Base-by-base conservation (phyloP, 1,140 invertebrate species). In the Spodoptera litura region DNA sequence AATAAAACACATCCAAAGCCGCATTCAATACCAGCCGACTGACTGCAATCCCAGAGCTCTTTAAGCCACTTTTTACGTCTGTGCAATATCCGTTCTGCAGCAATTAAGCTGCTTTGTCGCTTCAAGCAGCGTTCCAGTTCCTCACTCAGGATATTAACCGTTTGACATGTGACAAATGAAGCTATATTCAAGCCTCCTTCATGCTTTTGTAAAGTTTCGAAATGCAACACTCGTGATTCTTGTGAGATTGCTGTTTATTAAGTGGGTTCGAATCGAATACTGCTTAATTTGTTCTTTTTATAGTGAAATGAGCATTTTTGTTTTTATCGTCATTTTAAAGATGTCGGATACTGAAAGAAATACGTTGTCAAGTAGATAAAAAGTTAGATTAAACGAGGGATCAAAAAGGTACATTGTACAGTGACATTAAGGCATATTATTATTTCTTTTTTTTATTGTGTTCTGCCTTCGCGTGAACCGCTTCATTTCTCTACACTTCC, bases 31-130 rank as follows among this genome's bases (percentile, higher is more conserved):
- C 38, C 1, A 44, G 38, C 66, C 4, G 25, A 27, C 4, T 15
- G 55, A 59, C 31, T 51, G 38, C 71, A 73, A 20, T 55, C 9
- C 8, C 35, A 20, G 15, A 72, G 49, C 49, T n/a, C 20, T 53
- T 68, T 31, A 64, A 49, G 49, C 66, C 12, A 44, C 55, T n/a
- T 72, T 72, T 78, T 78, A 52, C 66, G 68, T 31, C 25, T 10
- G 68, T 25, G 77, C 56, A 78, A 78, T 78, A 78, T 78, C 77
- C 77, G 77, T 38, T 71, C 25, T 51, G 77, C 9, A 13, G 20
- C 77, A 78, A 78, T 78, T 71, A 78, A 12, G n/a, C 44, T 11
- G 55, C 35, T 61, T 25, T 31, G 20, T 1, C 11, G 66, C 66
- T 52, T 20, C 27, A 49, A 61, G 20, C 38, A 44, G 35, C 35